Evolutionary conservation across 2,797 vertebrate species (phyloP), one percentile per base, ranked within the genome.

Genomic region (Poecile montanus): DNA sequence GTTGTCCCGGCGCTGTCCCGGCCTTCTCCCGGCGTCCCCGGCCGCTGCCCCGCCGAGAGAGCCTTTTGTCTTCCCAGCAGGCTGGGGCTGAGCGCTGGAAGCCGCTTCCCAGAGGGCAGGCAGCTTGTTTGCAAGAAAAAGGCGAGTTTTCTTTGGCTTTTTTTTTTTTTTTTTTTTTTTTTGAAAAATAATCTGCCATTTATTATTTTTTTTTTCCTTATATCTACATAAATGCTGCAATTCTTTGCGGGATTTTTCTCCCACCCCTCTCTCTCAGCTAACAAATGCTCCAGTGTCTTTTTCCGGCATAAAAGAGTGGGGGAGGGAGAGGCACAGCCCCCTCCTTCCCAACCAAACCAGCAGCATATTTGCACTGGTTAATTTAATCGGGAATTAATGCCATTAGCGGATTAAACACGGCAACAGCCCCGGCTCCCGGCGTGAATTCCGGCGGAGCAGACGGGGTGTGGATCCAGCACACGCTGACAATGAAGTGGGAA

Each of bases 301-400:
- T 68, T 53, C 67, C 30, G 54, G 71, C 76, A 95, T 86, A 76
- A 95, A 95, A 85, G 66, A 44, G 13, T 71, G 72, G 72, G 45
- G 84, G 81, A 81, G 51, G 79, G 88, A 82, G 42, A 91, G 67
- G 47, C 32, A 45, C 70, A 66, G 14, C 60, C 50, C 50, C 54
- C 57, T 92, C 68, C 85, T 89, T 54, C 68, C 72, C 65, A 85
- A 81, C 78, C 11, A 1, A 92, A 85, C 81, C 72, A 42, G 68
- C 89, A 91, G 83, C 81, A 87, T 88, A 89, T 94, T 97, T 96
- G 83, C 63, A 40, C 83, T 86, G 78, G 87, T 90, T 93, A 94
- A 95, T 95, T 95, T 95, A 91, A 89, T 92, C 90, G 91, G 78
- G 89, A 92, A 94, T 96, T 95, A 96, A 96, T 94, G 42, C 51